phyloP scores from a whole-genome alignment of 2,113 vertebrate genomes.

The Choloepus hoffmanni region DNA sequence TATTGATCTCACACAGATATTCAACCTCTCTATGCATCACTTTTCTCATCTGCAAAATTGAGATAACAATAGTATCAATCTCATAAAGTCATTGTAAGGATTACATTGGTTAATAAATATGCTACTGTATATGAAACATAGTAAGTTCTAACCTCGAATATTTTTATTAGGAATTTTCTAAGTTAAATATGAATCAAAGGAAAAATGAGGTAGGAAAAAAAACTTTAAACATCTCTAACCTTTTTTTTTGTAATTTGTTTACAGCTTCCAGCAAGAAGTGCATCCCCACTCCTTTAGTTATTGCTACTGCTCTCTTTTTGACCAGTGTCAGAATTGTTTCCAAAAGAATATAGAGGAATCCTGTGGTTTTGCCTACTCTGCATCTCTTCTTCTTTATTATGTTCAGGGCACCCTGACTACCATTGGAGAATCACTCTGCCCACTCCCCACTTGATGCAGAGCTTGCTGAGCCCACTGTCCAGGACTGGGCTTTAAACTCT shows the following conservation, averaged over 20 bases:
- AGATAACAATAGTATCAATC: neutral
- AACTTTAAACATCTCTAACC: conserved; percentile 23
- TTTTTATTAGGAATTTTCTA: conserved; percentile 30
- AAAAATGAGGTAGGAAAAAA: neutral
- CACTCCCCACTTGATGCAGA: neutral
- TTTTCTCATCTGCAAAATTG: neutral
- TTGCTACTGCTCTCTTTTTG: conserved; percentile 41
- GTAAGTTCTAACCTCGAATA: neutral
- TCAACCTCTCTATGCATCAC: neutral
- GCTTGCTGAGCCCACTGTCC: neutral
- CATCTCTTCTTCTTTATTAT: neutral
- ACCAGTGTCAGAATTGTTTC: conserved; percentile 21
- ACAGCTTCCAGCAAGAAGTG: conserved; percentile 69
- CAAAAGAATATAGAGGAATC: conserved; percentile 37
- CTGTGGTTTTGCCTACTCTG: neutral
- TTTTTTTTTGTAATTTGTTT: conserved; percentile 7
- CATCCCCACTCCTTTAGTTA: neutral
- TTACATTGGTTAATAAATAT: neutral
- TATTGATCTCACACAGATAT: neutral
- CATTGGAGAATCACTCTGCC: neutral
- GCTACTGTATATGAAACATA: neutral
- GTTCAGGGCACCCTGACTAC: neutral
- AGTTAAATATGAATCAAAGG: conserved; percentile 1
- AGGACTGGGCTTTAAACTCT: neutral
- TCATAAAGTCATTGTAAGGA: neutral